Percentiles rank a stretch among this genome's conserved stretches.
phyloP scores from a whole-genome alignment of 2,797 vertebrate genomes.

The Pseudochirops corinnae region DNA sequence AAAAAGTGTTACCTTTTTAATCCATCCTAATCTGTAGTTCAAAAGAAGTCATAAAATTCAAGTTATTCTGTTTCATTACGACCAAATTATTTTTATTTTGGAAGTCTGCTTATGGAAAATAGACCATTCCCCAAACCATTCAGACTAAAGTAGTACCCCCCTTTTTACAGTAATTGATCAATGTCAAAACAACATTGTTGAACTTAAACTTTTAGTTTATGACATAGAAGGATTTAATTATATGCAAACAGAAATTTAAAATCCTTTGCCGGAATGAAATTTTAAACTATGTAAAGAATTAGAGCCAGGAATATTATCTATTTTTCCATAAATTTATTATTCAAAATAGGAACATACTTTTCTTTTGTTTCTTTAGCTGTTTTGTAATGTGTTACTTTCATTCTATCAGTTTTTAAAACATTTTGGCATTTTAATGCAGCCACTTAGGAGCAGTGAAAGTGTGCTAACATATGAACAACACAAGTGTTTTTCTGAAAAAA shows the following conservation, averaged over 20 bases:
- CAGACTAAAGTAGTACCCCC: slow-evolving; percentile 48
- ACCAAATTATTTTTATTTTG: slow-evolving; percentile 40
- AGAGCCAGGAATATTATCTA: slow-evolving; percentile 37
- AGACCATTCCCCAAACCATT: background rate
- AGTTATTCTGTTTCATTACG: background rate
- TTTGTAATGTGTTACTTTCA: slow-evolving; percentile 18
- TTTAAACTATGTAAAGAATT: slow-evolving; percentile 47
- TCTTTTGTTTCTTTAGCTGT: slow-evolving; percentile 22
- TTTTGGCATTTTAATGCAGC: slow-evolving; percentile 43
- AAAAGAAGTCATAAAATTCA: background rate
- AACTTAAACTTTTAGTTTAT: slow-evolving; percentile 54
- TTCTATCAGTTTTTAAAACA: slow-evolving; percentile 44
- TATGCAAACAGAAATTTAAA: slow-evolving; percentile 39
- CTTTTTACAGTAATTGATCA: slow-evolving; percentile 27
- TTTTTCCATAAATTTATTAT: slow-evolving; percentile 48
- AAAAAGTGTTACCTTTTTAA: background rate
- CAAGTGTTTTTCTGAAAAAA: slow-evolving; percentile 11
- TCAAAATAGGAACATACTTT: slow-evolving; percentile 29
- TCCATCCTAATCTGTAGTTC: background rate
- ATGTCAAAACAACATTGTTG: slow-evolving; percentile 38
- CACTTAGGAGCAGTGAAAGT: slow-evolving; percentile 36
- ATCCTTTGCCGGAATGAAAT: slow-evolving; percentile 39
- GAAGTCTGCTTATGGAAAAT: slow-evolving; percentile 42
- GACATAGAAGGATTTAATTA: background rate
- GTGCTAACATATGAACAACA: slow-evolving; percentile 28